Evolutionary conservation across 2,888 invertebrate species (phyloP).

Genomic region (Perdita meconis): DNA sequence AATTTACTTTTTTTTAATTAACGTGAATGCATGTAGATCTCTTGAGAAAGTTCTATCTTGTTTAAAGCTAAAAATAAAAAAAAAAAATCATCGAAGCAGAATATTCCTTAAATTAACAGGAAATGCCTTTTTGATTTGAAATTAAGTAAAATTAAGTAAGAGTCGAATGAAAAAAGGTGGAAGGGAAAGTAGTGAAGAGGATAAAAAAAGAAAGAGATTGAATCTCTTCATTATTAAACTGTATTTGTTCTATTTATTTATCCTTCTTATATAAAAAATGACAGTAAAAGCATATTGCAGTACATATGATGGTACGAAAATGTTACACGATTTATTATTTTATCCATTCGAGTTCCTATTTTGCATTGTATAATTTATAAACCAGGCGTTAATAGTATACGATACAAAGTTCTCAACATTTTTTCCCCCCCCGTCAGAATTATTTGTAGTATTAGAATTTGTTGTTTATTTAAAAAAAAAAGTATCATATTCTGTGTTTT

Average conservation of each 20-base stretch:
- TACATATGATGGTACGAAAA: slow-evolving; percentile 12
- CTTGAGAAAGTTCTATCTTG: slow-evolving; percentile 18
- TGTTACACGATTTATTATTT: slow-evolving; percentile 11
- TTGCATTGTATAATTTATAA: slow-evolving; percentile 14
- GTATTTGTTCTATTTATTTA: slow-evolving; percentile 12
- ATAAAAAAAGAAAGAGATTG: neutral
- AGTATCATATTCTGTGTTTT: no score
- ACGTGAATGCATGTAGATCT: slow-evolving; percentile 76
- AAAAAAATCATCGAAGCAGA: slow-evolving; percentile 6
- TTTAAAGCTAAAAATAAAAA: slow-evolving; percentile 26
- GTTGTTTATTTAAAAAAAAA: no score
- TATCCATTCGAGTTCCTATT: slow-evolving; percentile 10
- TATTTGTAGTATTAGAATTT: no score
- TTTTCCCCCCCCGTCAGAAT: no score
- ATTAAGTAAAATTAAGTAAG: no score
- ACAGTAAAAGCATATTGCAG: slow-evolving; percentile 33
- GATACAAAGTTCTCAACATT: neutral
- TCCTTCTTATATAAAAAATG: slow-evolving; percentile 28
- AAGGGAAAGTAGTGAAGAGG: neutral
- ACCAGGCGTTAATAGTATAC: neutral
- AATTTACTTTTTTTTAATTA: slow-evolving; percentile 79
- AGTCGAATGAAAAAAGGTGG: neutral
- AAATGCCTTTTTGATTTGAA: no score
- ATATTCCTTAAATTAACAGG: no score
- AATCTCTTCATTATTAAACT: neutral